phyloP scores from a whole-genome alignment of 2,888 invertebrate species.

The Eledone cirrhosa region DNA sequence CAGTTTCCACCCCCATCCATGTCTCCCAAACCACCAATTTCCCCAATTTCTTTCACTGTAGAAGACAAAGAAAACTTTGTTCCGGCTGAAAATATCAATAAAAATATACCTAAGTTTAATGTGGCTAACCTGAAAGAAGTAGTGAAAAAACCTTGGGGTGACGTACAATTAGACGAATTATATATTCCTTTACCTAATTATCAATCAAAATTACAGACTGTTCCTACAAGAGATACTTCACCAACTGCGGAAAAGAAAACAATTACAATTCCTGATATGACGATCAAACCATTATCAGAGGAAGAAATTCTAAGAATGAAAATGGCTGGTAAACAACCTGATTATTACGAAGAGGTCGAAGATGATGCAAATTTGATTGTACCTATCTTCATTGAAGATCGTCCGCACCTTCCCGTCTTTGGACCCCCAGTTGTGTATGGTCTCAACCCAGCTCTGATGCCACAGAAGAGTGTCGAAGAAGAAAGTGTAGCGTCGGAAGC shows the following conservation, averaged over 20 bases:
- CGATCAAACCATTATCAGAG: background rate
- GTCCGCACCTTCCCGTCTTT: slow-evolving; percentile 9
- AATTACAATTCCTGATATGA: slow-evolving; percentile 16
- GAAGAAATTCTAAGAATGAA: background rate
- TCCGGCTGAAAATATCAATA: background rate
- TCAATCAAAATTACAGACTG: background rate
- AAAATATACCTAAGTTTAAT: background rate
- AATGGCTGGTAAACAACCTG: background rate
- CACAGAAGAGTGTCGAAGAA: background rate
- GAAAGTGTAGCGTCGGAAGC: slow-evolving; percentile 7
- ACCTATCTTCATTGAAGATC: slow-evolving; percentile 7
- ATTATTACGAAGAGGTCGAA: background rate
- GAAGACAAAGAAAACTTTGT: slow-evolving; percentile 8
- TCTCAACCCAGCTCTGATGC: slow-evolving; percentile 3
- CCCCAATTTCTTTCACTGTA: background rate
- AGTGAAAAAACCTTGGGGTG: background rate
- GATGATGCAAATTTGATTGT: background rate
- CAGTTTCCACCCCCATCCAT: background rate
- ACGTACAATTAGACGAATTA: background rate
- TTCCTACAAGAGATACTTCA: background rate
- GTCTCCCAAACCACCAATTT: background rate
- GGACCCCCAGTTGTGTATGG: slow-evolving; percentile 13
- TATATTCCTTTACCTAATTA: slow-evolving; percentile 10
- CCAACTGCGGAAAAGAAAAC: slow-evolving; percentile 4
- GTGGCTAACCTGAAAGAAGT: background rate